A percentile compares a stretch with the other conserved stretches of the same genome.
Conservation (phyloP, 1,140 invertebrate genomes). For the Drosophila kanapiae region DNA sequence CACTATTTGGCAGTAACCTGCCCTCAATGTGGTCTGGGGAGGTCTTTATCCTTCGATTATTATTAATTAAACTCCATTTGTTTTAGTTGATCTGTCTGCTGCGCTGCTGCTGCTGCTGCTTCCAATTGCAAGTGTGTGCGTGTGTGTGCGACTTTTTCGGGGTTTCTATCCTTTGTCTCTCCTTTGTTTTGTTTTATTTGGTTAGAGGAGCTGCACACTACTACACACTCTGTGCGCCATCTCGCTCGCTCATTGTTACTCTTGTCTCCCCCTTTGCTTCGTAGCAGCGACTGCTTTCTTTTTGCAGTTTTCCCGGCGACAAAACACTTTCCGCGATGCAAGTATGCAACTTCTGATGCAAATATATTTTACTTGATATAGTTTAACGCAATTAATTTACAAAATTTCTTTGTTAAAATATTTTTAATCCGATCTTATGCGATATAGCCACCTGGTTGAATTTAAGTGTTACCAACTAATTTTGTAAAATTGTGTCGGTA, state of each 20-base stretch:
- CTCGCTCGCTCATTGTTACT: conserved; percentile 69
- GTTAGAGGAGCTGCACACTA: conserved; percentile 72
- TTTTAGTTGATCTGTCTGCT: conserved; percentile 60
- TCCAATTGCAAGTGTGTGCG: conserved; percentile 66
- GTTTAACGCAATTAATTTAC: neutral
- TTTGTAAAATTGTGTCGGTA: no score
- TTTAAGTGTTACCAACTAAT: neutral
- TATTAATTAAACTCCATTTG: conserved; percentile 57
- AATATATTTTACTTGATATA: conserved; percentile 6
- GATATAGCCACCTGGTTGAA: conserved; percentile 4
- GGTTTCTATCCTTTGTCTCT: conserved; percentile 83
- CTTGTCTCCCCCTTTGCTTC: conserved; percentile 65
- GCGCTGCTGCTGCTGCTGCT: conserved; percentile 32
- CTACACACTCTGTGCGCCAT: conserved; percentile 39
- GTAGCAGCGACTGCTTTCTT: conserved; percentile 57
- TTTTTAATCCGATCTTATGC: conserved; percentile 13
- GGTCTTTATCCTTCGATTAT: conserved; percentile 14
- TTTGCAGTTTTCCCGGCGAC: neutral
- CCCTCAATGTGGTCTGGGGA: neutral
- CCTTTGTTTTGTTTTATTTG: conserved; percentile 82
- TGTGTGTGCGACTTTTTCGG: conserved; percentile 67
- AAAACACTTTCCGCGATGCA: conserved; percentile 3
- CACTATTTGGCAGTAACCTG: conserved; percentile 37
- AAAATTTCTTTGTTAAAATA: conserved; percentile 13
- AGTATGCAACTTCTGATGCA: neutral